Evolutionary conservation across 2,113 vertebrate species (phyloP), one percentile per base, ranked within the genome.

Genomic region (Percina caprodes): DNA sequence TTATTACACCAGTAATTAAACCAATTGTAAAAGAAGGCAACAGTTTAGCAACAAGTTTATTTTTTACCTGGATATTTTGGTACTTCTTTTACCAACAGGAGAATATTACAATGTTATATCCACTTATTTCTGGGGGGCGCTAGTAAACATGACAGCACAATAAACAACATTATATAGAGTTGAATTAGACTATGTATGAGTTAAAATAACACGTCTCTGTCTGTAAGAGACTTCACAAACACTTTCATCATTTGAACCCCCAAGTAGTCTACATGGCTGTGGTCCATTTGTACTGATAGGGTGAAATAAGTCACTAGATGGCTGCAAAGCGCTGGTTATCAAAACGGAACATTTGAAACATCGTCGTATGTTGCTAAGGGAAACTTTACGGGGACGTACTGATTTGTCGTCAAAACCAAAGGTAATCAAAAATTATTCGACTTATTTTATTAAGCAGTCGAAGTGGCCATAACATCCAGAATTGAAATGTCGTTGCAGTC

Each of bases 361-460:
- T 5, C 0, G 3, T 1, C 1, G 0, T 23, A 19, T 66, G 73
- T 88, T 85, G n/a, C 71, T 1, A 3, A 0, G 24, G 92, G 82
- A 86, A 60, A 33, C 8, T 16, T 86, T 80, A 63, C 1, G 3
- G 65, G 2, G 75, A 84, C 79, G 88, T 11, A 83, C 89, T 12
- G 5, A 2, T 11, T 73, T 75, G 19, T 8, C 19, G 63, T 68
- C 19, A 80, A 77, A 56, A 70, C 16, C 26, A 46, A 69, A 81
- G 92, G 89, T 92, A 89, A 86, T 21, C 4, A 15, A 46, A 89
- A 68, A 35, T 46, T 55, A 1, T 13, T 10, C 4, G 0, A 24
- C 61, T 24, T 19, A 5, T 26, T 21, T 1, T 13, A 6, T n/a
- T 10, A 13, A 1, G 0, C 1, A 0, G 33, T 60, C 0, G 0